A percentile compares a stretch with the other conserved stretches of the same genome.
These are phyloP conservation scores for Mystacornis crossleyi DNA, from an alignment of 2,113 vertebrate genomes.

Conservation along the genomic window DNA sequence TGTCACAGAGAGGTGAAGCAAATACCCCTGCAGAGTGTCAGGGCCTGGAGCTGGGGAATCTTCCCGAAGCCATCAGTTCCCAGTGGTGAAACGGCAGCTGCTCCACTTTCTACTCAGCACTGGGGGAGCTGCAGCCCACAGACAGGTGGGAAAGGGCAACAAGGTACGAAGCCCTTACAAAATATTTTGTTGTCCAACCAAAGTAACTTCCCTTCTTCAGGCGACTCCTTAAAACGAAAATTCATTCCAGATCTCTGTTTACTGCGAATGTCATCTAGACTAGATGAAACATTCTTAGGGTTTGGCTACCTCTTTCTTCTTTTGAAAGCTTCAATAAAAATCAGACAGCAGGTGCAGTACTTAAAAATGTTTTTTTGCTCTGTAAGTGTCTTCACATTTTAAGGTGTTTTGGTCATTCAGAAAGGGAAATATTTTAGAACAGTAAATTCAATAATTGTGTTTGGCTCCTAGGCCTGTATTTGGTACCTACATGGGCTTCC, in stretches of 20 bases:
- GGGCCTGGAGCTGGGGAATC: background rate
- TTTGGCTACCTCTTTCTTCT: background rate
- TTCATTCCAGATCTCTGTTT: background rate
- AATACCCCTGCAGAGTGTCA: background rate
- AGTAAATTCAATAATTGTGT: conserved; percentile 31
- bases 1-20: background rate
- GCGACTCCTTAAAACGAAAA: background rate
- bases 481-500: background rate
- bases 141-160: background rate
- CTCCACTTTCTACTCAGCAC: background rate
- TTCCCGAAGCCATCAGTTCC: background rate
- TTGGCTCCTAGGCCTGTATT: background rate
- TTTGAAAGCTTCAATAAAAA: background rate
- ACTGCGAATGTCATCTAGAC: background rate
- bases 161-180: background rate
- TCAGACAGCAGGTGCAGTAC: conserved; percentile 1
- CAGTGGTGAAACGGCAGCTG: background rate
- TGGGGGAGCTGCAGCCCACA: background rate
- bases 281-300: background rate
- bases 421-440: conserved; percentile 34
- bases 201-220: background rate
- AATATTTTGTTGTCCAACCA: background rate
- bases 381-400: background rate
- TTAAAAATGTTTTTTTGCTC: background rate
- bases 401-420: conserved; percentile 34